Percentiles rank a stretch among this genome's conserved stretches.
Evolutionary conservation across 2,797 vertebrate genomes (phyloP).

Genomic region (Tauraco hartlaubi): DNA sequence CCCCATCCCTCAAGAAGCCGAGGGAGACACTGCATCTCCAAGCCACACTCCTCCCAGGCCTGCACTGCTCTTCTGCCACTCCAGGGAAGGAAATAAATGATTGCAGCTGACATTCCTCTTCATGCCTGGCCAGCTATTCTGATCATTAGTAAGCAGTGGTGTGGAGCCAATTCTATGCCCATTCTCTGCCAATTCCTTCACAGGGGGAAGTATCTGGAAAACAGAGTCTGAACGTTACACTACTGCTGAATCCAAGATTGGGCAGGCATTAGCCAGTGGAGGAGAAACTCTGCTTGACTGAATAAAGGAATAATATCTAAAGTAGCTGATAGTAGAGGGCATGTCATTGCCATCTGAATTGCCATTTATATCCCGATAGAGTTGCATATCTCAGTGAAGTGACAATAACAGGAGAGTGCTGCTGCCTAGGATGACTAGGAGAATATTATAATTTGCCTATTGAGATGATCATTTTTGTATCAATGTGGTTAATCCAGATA

Average conservation of each 20-base stretch:
- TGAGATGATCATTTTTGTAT: not conserved
- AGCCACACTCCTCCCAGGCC: not conserved
- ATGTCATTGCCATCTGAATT: not conserved
- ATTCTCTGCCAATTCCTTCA: conserved; percentile 18
- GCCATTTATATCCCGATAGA: not conserved
- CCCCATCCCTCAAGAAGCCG: not conserved
- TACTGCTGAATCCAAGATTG: not conserved
- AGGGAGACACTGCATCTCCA: not conserved
- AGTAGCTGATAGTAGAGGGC: not conserved
- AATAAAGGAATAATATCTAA: not conserved
- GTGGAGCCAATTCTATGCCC: conserved; percentile 23
- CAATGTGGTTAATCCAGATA: conserved; percentile 14
- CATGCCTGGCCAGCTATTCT: conserved; percentile 32
- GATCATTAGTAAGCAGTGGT: conserved; percentile 40
- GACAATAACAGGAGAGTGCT: not conserved
- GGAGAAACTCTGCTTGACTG: conserved; percentile 20
- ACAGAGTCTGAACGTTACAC: not conserved
- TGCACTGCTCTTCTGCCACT: not conserved
- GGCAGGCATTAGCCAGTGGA: not conserved
- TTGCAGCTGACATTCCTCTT: conserved; percentile 37
- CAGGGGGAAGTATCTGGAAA: not conserved
- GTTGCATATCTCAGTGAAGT: not conserved
- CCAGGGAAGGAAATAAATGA: conserved; percentile 31
- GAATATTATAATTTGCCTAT: conserved; percentile 19
- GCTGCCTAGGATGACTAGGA: not conserved